Conservation (phyloP, 2,888 invertebrate species). For the Troilus luridus region DNA sequence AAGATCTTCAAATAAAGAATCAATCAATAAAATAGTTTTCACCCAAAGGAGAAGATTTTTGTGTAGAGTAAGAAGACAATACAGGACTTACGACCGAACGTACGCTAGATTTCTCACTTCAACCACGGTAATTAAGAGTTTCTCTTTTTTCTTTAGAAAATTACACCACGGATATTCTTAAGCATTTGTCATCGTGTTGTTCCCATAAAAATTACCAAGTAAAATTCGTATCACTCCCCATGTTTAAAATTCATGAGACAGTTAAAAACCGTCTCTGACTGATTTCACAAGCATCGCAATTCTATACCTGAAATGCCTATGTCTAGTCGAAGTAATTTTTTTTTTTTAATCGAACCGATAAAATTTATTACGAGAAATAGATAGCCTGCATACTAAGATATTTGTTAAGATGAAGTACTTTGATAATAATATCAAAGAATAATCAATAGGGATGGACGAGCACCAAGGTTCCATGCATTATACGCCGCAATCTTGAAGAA, state of each 20-base stretch:
- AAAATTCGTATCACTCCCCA: conserved; percentile 34
- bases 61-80: not conserved
- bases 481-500: too few species aligned
- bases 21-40: not conserved
- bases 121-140: not conserved
- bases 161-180: conserved; percentile 32
- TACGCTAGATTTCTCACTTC: conserved; percentile 2
- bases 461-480: too few species aligned
- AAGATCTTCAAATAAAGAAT: not conserved
- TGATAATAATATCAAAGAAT: not conserved
- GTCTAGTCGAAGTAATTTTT: not conserved
- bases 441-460: not conserved
- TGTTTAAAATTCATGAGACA: conserved; percentile 27
- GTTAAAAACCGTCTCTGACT: conserved; percentile 20
- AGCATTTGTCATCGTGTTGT: conserved; percentile 39
- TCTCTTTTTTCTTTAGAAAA: conserved; percentile 35
- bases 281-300: not conserved
- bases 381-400: too few species aligned
- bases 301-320: not conserved
- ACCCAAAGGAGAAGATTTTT: not conserved
- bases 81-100: not conserved
- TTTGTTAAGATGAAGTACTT: too few species aligned
- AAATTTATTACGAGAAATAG: too few species aligned
- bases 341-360: not conserved
- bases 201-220: conserved; percentile 28